Conservation (phyloP, 2,113 vertebrate species). For the Nannospalax galili region DNA sequence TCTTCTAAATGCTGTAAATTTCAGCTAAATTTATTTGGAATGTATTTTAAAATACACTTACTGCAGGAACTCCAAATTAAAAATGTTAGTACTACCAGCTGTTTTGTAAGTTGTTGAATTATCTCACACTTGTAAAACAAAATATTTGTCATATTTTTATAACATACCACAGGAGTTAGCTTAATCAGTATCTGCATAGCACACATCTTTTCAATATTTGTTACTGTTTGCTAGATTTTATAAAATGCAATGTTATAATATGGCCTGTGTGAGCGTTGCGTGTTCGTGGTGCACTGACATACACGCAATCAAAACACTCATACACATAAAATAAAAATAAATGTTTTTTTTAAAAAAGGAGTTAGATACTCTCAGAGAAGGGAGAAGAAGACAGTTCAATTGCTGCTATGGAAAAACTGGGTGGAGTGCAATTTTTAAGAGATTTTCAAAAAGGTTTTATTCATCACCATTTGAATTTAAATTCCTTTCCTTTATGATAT, state of each 20-base stretch:
- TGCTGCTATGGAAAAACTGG: background rate
- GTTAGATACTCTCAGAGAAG: too few relatives aligned
- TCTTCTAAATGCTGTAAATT: background rate
- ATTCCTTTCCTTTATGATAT: background rate
- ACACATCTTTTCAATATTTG: background rate
- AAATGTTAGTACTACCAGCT: background rate
- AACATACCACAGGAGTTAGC: background rate
- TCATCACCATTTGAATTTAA: conserved; percentile 28
- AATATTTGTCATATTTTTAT: conserved; percentile 22
- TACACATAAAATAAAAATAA: too few relatives aligned
- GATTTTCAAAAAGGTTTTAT: background rate
- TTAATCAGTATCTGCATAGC: background rate
- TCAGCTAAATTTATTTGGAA: background rate
- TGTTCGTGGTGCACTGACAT: too few relatives aligned
- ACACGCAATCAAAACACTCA: too few relatives aligned
- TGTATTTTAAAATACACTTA: conserved; percentile 13
- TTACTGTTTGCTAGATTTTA: conserved; percentile 29
- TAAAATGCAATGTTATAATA: background rate
- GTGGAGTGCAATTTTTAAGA: background rate
- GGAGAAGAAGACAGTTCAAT: background rate
- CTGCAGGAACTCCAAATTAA: background rate
- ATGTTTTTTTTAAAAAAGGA: too few relatives aligned
- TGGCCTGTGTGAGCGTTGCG: too few relatives aligned
- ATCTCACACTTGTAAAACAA: conserved; percentile 13
- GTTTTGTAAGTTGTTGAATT: conserved; percentile 18